A percentile compares a stretch with the other conserved stretches of the same genome.
These are phyloP conservation scores for Pseudoatta argentina DNA, from an alignment of 1,140 invertebrate genomes.

Conservation along the genomic window DNA sequence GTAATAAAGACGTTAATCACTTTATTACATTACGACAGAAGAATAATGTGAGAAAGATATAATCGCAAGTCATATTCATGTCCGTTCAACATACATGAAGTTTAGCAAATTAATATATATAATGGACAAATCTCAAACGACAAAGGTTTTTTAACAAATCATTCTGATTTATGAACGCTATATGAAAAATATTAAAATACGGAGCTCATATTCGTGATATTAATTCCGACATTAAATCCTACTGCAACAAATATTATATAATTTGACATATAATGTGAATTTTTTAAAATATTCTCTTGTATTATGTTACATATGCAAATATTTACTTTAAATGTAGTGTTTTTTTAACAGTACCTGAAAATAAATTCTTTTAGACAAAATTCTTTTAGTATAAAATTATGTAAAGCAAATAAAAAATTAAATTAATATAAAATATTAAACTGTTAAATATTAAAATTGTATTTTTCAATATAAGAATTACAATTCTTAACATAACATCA, in stretches of 20 bases:
- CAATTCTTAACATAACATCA: background rate
- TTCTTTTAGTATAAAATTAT: background rate
- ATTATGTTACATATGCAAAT: background rate
- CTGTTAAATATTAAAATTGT: background rate
- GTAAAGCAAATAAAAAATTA: background rate
- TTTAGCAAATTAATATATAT: background rate
- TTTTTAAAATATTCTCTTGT: background rate
- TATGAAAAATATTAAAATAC: slow-evolving; percentile 9
- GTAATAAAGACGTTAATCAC: background rate
- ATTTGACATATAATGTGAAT: background rate
- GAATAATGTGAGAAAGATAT: background rate
- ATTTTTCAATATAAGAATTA: background rate
- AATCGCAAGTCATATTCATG: background rate
- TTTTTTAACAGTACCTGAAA: background rate
- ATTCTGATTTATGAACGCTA: background rate
- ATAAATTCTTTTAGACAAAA: background rate
- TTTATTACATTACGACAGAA: background rate
- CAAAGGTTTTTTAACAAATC: background rate
- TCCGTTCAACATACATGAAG: background rate
- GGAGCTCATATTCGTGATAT: background rate
- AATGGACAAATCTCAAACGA: background rate
- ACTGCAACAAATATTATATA: background rate
- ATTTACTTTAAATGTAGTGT: background rate
- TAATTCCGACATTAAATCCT: background rate
- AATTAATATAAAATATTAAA: slow-evolving; percentile 6